Percentiles rank a stretch among this genome's conserved stretches.
phyloP scores from a whole-genome alignment of 23 tunicate genomes.

The Halocynthia roretzi region DNA sequence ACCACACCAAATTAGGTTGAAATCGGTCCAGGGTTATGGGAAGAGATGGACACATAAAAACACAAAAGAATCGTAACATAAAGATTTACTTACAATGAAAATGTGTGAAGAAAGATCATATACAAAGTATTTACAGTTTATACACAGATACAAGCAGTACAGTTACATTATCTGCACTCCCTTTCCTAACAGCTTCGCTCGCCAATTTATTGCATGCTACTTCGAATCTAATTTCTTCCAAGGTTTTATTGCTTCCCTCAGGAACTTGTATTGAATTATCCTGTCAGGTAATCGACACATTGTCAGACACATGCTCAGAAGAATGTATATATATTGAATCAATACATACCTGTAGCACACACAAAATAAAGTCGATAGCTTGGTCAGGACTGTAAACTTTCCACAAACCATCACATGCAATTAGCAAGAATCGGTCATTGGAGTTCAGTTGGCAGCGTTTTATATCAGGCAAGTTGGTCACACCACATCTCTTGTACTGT shows the following conservation, averaged over 20 bases:
- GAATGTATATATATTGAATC: too few species aligned
- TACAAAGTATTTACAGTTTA: slow-evolving; percentile 23
- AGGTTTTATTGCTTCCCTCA: slow-evolving; percentile 45
- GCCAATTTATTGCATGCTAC: slow-evolving; percentile 82
- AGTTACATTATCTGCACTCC: slow-evolving; percentile 91
- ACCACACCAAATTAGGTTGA: too few species aligned
- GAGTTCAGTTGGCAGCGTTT: slow-evolving; percentile 65
- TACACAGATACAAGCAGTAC: slow-evolving; percentile 63
- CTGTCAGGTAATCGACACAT: slow-evolving; percentile 17
- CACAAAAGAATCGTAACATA: too few species aligned
- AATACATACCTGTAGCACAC: slow-evolving; percentile 56
- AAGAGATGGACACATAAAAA: too few species aligned
- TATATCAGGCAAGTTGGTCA: slow-evolving; percentile 83
- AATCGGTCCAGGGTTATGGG: too few species aligned
- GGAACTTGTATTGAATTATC: slow-evolving; percentile 57
- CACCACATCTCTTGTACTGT: slow-evolving; percentile 88
- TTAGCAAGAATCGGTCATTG: slow-evolving; percentile 68
- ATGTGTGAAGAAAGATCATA: too few species aligned
- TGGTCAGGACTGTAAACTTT: slow-evolving; percentile 76
- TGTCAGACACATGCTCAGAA: too few species aligned
- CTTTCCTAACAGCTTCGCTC: slow-evolving; percentile 88
- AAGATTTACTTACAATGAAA: too few species aligned
- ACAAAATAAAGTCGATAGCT: slow-evolving; percentile 77
- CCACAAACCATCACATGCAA: slow-evolving; percentile 95
- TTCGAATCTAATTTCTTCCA: slow-evolving; percentile 60